Base-by-base conservation (phyloP, 35 echinoderm and acorn worm genomes). In the Eucidaris tribuloides region DNA sequence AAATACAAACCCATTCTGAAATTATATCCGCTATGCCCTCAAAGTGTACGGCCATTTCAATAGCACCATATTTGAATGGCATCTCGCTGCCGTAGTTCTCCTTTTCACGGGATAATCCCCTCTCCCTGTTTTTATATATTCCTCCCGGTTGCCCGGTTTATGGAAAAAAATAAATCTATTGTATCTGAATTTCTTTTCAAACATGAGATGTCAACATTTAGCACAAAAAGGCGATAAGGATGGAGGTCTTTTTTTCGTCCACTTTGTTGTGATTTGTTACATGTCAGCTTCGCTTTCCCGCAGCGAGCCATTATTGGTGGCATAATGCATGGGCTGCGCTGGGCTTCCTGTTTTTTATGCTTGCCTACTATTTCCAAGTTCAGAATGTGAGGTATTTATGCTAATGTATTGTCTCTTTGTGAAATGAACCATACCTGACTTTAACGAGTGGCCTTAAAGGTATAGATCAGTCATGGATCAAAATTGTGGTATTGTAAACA, bases 11-110 rank as follows among this genome's bases (percentile, higher is more conserved):
- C 48, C n/a, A n/a, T 74, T 40, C 31, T 74, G 68, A 41, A 74
- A 74, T 74, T 74, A n/a, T 74, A 74, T 74, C 68, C 68, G 40
- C 68, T 22, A 74, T 74, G 68, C 68, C 68, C 68, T 74, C 68
- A 74, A 74, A 74, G 68, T 74, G 40, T 40, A 74, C 28, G 24
- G 22, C 41, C 20, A 9, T 74, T 74, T 74, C 30, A 13, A n/a
- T 5, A 36, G 38, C 68, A 52, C 48, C 48, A 9, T 74, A 42
- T 38, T 74, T 74, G 68, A 74, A 74, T 74, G 68, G 68, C 68
- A 74, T 44, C 41, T 44, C 25, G 68, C 38, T n/a, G n/a, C n/a
- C n/a, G 44, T 74, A 20, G 68, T 43, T 43, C 68, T 36, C 19
- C 11, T 17, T 40, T 74, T 74, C 28, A 27, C 68, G 25, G 41